Conservation (phyloP, 1,140 invertebrate species). For the Achatina immaculata region DNA sequence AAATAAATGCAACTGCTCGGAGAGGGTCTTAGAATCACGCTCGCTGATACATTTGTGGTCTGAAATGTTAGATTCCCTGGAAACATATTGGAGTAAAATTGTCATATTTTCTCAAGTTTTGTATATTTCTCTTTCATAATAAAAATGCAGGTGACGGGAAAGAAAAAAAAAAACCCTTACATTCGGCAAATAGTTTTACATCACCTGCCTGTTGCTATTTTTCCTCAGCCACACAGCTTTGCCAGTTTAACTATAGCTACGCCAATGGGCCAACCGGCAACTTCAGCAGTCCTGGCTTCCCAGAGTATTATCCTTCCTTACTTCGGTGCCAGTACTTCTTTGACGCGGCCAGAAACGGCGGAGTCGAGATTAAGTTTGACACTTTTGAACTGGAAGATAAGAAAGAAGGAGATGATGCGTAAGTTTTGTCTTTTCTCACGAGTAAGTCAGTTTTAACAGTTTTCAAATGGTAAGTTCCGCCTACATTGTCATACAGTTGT, state of each 20-base stretch:
- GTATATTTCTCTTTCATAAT: too few relatives aligned
- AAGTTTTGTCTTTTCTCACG: not conserved
- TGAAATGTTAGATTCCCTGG: too few relatives aligned
- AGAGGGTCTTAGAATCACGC: too few relatives aligned
- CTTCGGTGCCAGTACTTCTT: constrained; percentile 43
- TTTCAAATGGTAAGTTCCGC: not conserved
- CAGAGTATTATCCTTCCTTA: constrained; percentile 39
- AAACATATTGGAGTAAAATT: too few relatives aligned
- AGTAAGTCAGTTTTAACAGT: not conserved
- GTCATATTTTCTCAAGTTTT: too few relatives aligned
- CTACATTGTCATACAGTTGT: not conserved
- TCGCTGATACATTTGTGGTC: too few relatives aligned
- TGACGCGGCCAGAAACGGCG: constrained; percentile 43
- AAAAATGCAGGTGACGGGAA: too few relatives aligned
- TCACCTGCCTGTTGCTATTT: too few relatives aligned
- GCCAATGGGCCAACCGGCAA: constrained; percentile 20
- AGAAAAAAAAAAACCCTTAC: too few relatives aligned
- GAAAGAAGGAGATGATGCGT: constrained; percentile 28
- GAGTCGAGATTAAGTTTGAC: constrained; percentile 46
- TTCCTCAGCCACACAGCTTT: not conserved
- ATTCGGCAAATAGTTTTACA: too few relatives aligned
- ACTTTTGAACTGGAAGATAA: constrained; percentile 45
- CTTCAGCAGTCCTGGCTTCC: constrained; percentile 43
- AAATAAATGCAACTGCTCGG: too few relatives aligned
- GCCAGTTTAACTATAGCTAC: constrained; percentile 35